Percentiles rank a stretch among this genome's conserved stretches.
These are phyloP conservation scores for Drosophila nigricruria DNA, from an alignment of 2,888 invertebrate genomes.

Conservation along the genomic window DNA sequence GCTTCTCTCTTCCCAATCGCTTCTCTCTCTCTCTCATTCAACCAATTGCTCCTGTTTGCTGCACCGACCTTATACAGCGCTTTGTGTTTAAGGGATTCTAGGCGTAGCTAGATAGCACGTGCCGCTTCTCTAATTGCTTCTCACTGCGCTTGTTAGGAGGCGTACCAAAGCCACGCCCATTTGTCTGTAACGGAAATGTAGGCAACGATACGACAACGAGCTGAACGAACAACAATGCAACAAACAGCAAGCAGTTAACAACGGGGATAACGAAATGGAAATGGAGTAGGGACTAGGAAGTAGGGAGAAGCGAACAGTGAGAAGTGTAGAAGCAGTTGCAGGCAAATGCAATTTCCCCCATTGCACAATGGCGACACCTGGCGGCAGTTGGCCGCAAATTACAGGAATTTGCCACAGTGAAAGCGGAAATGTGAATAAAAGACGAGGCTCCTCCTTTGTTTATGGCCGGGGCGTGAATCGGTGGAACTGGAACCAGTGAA, in stretches of 20 bases:
- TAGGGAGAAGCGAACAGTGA: not conserved
- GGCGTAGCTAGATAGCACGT: slow-evolving; percentile 20
- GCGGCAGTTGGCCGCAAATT: slow-evolving; percentile 62
- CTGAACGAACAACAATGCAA: slow-evolving; percentile 8
- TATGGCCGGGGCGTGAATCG: slow-evolving; percentile 16
- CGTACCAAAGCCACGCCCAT: slow-evolving; percentile 52
- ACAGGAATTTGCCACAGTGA: slow-evolving; percentile 47
- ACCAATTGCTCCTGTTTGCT: not conserved
- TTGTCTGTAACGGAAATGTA: slow-evolving; percentile 75
- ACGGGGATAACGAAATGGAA: slow-evolving; percentile 13
- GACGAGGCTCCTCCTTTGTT: slow-evolving; percentile 40
- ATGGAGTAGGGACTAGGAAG: not conserved
- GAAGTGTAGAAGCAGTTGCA: slow-evolving; percentile 19
- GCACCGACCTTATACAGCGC: not conserved
- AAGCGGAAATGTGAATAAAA: slow-evolving; percentile 54
- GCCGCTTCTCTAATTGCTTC: slow-evolving; percentile 30
- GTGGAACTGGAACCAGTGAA: slow-evolving; percentile 24
- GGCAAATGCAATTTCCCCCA: slow-evolving; percentile 59
- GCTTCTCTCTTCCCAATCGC: not conserved
- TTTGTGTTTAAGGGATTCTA: not conserved
- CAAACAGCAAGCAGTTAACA: slow-evolving; percentile 21
- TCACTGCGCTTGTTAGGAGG: slow-evolving; percentile 18
- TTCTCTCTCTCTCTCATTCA: not conserved
- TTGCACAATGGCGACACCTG: slow-evolving; percentile 71
- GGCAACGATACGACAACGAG: slow-evolving; percentile 45